These are phyloP conservation scores for Micrastur ruficollis DNA, from an alignment of 2,797 vertebrate genomes.

Conservation along the genomic window DNA sequence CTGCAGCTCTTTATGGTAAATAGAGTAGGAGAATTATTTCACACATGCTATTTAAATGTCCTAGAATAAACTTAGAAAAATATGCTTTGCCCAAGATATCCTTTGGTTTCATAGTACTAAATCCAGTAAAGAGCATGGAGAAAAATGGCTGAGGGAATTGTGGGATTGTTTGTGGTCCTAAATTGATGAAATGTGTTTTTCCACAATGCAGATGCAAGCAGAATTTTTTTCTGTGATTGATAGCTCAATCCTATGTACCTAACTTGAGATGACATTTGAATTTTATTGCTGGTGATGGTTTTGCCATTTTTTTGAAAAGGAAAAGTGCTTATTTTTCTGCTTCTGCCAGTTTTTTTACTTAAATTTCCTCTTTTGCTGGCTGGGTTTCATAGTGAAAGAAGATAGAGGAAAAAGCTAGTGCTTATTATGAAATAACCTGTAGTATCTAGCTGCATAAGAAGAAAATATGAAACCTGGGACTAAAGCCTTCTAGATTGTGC, in stretches of 20 bases:
- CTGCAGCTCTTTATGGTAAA: neutral
- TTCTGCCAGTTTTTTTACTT: neutral
- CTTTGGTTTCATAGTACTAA: neutral
- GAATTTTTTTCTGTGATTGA: neutral
- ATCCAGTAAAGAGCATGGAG: neutral
- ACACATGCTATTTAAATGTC: neutral
- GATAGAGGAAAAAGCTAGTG: neutral
- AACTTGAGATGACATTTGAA: neutral
- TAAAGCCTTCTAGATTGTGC: neutral
- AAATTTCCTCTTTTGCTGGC: neutral
- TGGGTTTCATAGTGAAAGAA: neutral
- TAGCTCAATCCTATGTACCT: neutral
- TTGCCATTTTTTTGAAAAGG: neutral
- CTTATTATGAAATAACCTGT: neutral
- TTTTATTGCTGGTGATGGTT: neutral
- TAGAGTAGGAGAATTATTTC: neutral
- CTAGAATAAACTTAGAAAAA: slow-evolving; percentile 16
- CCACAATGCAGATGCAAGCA: neutral
- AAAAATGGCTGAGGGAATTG: neutral
- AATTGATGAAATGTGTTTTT: neutral
- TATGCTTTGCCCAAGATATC: neutral
- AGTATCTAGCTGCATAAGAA: neutral
- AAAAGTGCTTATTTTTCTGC: neutral
- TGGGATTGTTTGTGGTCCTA: neutral
- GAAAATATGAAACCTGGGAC: neutral